Base-by-base conservation (phyloP, 2,888 invertebrate species). In the Drosophila hawaiiensis region DNA sequence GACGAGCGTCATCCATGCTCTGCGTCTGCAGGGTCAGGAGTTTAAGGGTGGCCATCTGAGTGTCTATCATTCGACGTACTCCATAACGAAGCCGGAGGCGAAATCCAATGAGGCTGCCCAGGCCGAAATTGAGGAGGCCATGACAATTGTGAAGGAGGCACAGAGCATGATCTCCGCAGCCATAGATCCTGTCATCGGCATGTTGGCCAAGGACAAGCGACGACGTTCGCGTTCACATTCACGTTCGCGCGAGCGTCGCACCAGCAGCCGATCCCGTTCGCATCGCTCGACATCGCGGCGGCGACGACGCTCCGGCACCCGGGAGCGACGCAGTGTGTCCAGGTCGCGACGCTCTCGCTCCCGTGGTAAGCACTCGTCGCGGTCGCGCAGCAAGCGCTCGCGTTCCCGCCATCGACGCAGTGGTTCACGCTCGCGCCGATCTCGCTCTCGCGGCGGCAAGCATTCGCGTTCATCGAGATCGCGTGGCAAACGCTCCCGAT, bases 101-200 rank as follows among this genome's bases (percentile, higher is more conserved):
- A 98, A 99, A 93, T 98, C 98, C 82, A 98, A 98, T 92, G 98
- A 98, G 92, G 98, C 98, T 2, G 98, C 98, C 0, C 97, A 98
- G 91, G 95, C 97, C 53, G 99, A 99, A 94, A 98, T 99, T 66
- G 98, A 99, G 93, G 98, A 98, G 93, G 99, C 98, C 0, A 98
- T 99, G 98, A 97, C 98, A 54, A 95, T 98, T 76, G 98, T 99
- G 0, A 98, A 98, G 92, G 99, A 99, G 94, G 98, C 98, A 0
- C 98, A 99, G 93, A 97, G 97, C 92, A 95, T 98, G 89, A 98
- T 99, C 77, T 97, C 98, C 0, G 98, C 98, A 12, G 97, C 98
- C 19, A 98, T 98, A 76, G 98, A 98, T 94, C 97, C 97, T 0
- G 97, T 97, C 65, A 97, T 97, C 85, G 97, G 97, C 9, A 95